These are phyloP conservation scores for Antennarius striatus DNA, from an alignment of 2,113 vertebrate genomes.

Conservation along the genomic window DNA sequence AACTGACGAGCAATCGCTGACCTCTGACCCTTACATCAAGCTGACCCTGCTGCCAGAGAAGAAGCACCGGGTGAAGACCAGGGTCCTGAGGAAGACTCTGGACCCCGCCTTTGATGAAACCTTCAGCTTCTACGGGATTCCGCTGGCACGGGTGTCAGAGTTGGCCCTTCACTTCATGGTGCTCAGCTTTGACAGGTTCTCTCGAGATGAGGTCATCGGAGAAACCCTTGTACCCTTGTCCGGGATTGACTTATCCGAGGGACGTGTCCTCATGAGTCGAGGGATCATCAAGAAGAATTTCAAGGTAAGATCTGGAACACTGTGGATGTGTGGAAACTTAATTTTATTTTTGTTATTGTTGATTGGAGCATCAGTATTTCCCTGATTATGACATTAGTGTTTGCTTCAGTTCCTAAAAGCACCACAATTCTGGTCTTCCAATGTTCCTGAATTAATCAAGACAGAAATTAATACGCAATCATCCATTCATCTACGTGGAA, in stretches of 20 bases:
- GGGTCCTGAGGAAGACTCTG: conserved; percentile 95
- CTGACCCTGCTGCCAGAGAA: conserved; percentile 97
- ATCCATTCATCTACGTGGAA: no score
- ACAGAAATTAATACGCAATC: no score
- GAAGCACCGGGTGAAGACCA: conserved; percentile 97
- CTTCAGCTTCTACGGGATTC: conserved; percentile 96
- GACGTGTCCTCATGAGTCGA: conserved; percentile 91
- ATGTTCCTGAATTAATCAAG: no score
- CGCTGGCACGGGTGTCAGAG: conserved; percentile 88
- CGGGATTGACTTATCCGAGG: conserved; percentile 89
- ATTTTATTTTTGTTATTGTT: no score
- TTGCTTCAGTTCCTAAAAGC: no score
- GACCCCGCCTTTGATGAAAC: conserved; percentile 98
- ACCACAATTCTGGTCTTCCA: no score
- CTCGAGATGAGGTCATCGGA: conserved; percentile 95
- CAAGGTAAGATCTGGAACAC: conserved; percentile 83
- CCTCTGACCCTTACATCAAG: conserved; percentile 98
- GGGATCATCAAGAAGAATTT: conserved; percentile 96
- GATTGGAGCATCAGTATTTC: no score
- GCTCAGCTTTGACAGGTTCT: conserved; percentile 97
- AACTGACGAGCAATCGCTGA: conserved; percentile 97
- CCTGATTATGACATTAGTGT: no score
- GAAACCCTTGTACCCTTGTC: conserved; percentile 92
- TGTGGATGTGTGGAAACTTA: no score
- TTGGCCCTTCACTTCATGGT: conserved; percentile 93